Base-by-base conservation (phyloP, 2,888 invertebrate genomes). In the Eupithecia inturbata region DNA sequence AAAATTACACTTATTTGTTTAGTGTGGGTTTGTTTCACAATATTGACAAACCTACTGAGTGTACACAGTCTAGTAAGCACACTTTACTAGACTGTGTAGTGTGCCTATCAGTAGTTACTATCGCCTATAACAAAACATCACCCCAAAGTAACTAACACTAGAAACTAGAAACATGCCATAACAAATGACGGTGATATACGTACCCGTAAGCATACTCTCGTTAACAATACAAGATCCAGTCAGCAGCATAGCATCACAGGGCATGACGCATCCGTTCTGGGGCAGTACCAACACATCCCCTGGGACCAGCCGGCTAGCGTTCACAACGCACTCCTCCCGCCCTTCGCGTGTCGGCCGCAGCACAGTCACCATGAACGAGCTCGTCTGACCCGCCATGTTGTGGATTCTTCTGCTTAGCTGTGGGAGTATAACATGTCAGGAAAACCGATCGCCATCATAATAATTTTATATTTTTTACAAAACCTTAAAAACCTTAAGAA, bases 191-290 rank as follows among this genome's bases (percentile, higher is more conserved):
- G 16, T 60, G 28, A 31, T 64, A 12, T 60, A 49, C n/a, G 10
- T 87, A 97, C 97, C 98, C 77, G 99, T 99, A 5, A 99, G 95
- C 97, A 98, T 98, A 86, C 98, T 97, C 91, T 99, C 99, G 87
- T 99, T 98, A 73, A 99, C 98, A 81, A 99, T 98, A 85, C 98
- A 98, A 62, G 97, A 97, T 63, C 99, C 99, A 31, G 96, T 96
- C 31, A 98, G 93, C 36, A 99, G 93, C 78, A 98, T 96, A 14
- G 98, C 98, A 88, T 99, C 99, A 91, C 97, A 97, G 1, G 96
- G 96, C 95, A 97, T 96, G 19, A 96, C 93, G 85, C 97, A 97
- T 67, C 98, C 97, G 82, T 96, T 95, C 5, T 96, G 95, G 1
- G 98, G 98, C 78, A 99, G 95, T 77, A 97, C 96, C 67, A 98